phyloP scores from a whole-genome alignment of 2,888 invertebrate genomes.

The Diadegma fenestrale region DNA sequence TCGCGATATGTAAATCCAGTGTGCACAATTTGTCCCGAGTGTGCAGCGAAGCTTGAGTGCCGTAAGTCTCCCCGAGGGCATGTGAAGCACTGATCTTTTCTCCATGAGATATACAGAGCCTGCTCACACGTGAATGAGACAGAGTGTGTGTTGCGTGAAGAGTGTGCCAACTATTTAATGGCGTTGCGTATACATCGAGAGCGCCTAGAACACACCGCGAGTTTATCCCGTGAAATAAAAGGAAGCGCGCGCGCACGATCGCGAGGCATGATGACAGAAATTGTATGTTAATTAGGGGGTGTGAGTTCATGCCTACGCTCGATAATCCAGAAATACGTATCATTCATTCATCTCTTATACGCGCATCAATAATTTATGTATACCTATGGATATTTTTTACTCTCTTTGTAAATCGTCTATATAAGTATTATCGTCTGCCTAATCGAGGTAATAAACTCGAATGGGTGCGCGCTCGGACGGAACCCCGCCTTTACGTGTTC shows the following conservation, averaged over 20 bases:
- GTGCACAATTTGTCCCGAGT: conserved; percentile 78
- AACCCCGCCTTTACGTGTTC: conserved; percentile 47
- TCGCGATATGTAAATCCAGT: conserved; percentile 78
- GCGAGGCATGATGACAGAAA: conserved; percentile 76
- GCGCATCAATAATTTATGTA: background rate
- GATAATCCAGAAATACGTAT: conserved; percentile 64
- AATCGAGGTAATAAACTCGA: conserved; percentile 67
- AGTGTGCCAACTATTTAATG: conserved; percentile 49
- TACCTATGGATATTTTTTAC: conserved; percentile 19
- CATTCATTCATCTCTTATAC: conserved; percentile 17
- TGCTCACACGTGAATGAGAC: conserved; percentile 1
- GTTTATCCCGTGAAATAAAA: conserved; percentile 19
- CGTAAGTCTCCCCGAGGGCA: conserved; percentile 67
- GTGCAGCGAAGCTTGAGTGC: conserved; percentile 59
- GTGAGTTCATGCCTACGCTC: conserved; percentile 65
- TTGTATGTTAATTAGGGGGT: conserved; percentile 80
- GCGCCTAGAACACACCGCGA: conserved; percentile 19
- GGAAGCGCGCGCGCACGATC: background rate
- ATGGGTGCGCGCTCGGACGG: conserved; percentile 44
- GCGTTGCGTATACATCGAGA: conserved; percentile 28
- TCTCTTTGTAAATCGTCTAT: conserved; percentile 48
- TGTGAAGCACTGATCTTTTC: conserved; percentile 47
- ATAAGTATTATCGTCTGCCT: conserved; percentile 56
- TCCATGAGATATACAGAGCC: conserved; percentile 39
- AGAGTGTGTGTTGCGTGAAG: conserved; percentile 9